Conservation (phyloP, 2,888 invertebrate species). For the Timema podura region DNA sequence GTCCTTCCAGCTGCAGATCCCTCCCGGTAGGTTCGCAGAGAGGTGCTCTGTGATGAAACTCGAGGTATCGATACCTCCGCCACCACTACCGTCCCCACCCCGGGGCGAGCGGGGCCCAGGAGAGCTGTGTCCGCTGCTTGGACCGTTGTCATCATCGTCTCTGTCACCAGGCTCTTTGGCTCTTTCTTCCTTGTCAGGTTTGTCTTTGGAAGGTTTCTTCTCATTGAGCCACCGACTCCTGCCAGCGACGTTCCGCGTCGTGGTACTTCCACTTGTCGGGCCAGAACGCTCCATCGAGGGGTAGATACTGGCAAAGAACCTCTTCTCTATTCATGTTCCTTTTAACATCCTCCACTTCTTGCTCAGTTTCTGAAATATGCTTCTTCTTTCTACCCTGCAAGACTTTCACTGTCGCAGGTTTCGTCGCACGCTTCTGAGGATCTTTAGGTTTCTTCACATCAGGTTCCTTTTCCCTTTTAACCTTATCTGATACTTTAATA, state of each 20-base stretch:
- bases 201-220: conserved; percentile 40
- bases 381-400: conserved; percentile 9
- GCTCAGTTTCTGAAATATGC: conserved; percentile 25
- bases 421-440: neutral
- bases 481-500: no score
- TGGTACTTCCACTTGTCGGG: conserved; percentile 31
- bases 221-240: conserved; percentile 51
- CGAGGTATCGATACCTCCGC: conserved; percentile 13
- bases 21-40: conserved; percentile 71
- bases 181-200: conserved; percentile 38
- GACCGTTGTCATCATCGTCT: conserved; percentile 30
- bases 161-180: conserved; percentile 53
- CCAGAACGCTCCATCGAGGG: conserved; percentile 27
- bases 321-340: conserved; percentile 24
- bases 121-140: conserved; percentile 24
- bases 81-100: conserved; percentile 19
- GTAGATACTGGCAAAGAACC: conserved; percentile 20
- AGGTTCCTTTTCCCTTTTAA: neutral
- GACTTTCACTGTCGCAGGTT: neutral
- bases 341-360: conserved; percentile 23
- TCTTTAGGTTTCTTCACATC: neutral
- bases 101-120: conserved; percentile 27
- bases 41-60: conserved; percentile 50
- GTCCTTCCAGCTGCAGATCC: conserved; percentile 77
- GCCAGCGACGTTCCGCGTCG: conserved; percentile 54